Conservation (phyloP, 2,797 vertebrate species). For the Trematomus bernacchii region DNA sequence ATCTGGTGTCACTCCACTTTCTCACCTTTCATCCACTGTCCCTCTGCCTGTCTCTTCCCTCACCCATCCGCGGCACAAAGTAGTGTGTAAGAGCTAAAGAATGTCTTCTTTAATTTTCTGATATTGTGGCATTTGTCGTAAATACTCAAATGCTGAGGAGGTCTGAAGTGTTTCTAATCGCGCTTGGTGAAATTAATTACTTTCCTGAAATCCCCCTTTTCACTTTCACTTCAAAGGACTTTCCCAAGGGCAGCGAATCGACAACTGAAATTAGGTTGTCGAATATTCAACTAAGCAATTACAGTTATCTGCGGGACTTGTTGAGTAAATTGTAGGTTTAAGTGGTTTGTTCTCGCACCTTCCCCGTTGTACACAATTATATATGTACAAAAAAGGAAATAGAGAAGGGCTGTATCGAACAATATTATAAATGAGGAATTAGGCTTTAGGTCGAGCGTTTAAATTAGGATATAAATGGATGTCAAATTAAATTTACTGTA, state of each 20-base stretch:
- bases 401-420: conserved; percentile 68
- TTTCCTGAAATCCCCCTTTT: conserved; percentile 79
- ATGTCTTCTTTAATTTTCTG: conserved; percentile 77
- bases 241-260: conserved; percentile 86
- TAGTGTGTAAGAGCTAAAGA: conserved; percentile 57
- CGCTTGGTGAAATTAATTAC: conserved; percentile 83
- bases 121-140: conserved; percentile 74
- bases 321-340: conserved; percentile 84
- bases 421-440: conserved; percentile 78
- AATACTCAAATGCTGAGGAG: conserved; percentile 74
- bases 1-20: conserved; percentile 29
- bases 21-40: conserved; percentile 44
- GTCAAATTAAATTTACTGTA: conserved; percentile 69
- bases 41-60: conserved; percentile 3
- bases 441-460: conserved; percentile 72
- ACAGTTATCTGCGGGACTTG: conserved; percentile 83
- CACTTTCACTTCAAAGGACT: conserved; percentile 86
- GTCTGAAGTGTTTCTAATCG: conserved; percentile 84
- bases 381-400: conserved; percentile 59
- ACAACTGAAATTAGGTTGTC: conserved; percentile 83
- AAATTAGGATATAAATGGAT: conserved; percentile 75
- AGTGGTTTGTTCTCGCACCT: conserved; percentile 82
- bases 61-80: conserved; percentile 60
- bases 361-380: conserved; percentile 76
- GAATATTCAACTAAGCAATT: conserved; percentile 85